Percentiles rank a stretch among this genome's conserved stretches.
Conservation (phyloP, 2,888 invertebrate species). For the Eristalis arbustorum region DNA sequence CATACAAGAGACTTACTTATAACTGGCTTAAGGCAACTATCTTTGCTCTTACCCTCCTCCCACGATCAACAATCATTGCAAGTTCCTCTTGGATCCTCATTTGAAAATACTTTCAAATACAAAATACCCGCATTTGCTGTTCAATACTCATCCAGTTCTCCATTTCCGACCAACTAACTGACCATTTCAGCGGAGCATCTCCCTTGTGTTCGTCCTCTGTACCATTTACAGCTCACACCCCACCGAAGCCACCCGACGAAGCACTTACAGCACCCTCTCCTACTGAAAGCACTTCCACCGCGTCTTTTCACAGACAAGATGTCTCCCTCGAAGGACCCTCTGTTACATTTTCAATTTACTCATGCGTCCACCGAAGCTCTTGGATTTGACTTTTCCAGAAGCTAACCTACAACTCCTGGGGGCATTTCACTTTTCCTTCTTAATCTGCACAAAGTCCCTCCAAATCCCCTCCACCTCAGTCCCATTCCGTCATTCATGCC, state of each 20-base stretch:
- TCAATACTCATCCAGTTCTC: neutral
- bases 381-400: neutral
- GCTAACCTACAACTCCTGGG: conserved; percentile 40
- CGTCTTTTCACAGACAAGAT: neutral
- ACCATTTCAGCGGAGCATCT: neutral
- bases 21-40: too few relatives aligned
- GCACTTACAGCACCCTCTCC: conserved; percentile 4
- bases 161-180: neutral
- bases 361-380: conserved; percentile 27
- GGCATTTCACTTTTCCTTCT: conserved; percentile 53
- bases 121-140: neutral
- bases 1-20: too few relatives aligned
- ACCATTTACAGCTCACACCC: neutral
- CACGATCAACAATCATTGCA: too few relatives aligned
- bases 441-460: conserved; percentile 35
- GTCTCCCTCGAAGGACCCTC: conserved; percentile 17
- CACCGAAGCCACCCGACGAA: neutral
- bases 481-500: neutral
- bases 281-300: neutral
- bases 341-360: conserved; percentile 39
- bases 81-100: neutral
- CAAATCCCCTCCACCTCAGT: neutral
- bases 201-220: neutral
- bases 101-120: neutral
- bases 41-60: too few relatives aligned